A percentile compares a stretch with the other conserved stretches of the same genome.
These are phyloP conservation scores for Meteorus cinctellus DNA, from an alignment of 2,888 invertebrate species.

Conservation along the genomic window DNA sequence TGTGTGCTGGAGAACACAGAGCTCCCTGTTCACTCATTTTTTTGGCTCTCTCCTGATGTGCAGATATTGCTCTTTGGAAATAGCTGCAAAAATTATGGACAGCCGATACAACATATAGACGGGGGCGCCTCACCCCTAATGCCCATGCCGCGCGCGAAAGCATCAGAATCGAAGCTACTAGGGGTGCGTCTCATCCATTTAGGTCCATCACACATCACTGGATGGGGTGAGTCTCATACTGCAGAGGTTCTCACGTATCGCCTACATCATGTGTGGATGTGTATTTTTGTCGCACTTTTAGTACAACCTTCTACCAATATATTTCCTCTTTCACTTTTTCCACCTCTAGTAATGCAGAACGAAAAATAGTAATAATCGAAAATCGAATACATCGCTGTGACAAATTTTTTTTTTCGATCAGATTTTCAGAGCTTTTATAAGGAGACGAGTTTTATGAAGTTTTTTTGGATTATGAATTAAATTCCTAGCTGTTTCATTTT, in stretches of 20 bases:
- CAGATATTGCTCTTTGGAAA: constrained; percentile 68
- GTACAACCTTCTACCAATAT: constrained; percentile 10
- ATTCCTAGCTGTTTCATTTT: no score
- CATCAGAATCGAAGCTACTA: constrained; percentile 42
- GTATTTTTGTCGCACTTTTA: constrained; percentile 6
- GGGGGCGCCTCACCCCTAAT: neutral
- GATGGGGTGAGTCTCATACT: constrained; percentile 71
- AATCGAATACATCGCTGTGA: neutral
- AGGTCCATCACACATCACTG: constrained; percentile 73
- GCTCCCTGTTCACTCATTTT: constrained; percentile 46
- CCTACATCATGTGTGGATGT: neutral
- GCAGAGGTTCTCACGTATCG: constrained; percentile 69
- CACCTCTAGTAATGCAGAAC: neutral
- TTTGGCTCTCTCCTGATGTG: constrained; percentile 23
- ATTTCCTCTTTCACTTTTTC: constrained; percentile 6
- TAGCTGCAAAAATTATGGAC: constrained; percentile 71
- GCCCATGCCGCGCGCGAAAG: constrained; percentile 9
- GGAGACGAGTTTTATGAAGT: no score
- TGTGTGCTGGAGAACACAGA: constrained; percentile 36
- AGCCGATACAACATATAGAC: constrained; percentile 61
- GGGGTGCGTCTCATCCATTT: constrained; percentile 73
- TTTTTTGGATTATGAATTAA: no score
- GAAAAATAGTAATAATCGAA: neutral
- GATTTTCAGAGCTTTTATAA: no score
- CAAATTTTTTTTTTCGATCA: no score